A percentile compares a stretch with the other conserved stretches of the same genome.
Evolutionary conservation across 2,888 invertebrate genomes (phyloP).

Genomic region (Alcis repandata): DNA sequence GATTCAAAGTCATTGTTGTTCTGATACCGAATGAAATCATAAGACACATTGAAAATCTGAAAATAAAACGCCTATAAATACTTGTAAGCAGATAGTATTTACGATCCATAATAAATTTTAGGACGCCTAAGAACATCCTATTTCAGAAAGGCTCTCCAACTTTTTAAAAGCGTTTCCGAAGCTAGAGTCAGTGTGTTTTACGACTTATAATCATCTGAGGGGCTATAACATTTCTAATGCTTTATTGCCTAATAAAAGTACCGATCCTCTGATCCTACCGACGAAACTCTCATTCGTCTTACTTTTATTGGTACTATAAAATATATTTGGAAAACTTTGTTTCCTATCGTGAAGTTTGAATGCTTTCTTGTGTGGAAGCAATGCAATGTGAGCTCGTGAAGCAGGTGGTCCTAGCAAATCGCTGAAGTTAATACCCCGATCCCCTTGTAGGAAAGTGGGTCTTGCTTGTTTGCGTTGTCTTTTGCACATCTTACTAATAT

Average conservation of each 20-base stretch:
- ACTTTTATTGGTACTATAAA: constrained; percentile 39
- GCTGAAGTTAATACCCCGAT: too few relatives aligned
- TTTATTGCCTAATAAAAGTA: constrained; percentile 40
- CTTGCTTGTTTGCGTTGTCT: too few relatives aligned
- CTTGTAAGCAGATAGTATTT: not conserved
- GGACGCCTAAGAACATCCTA: not conserved
- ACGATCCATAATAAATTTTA: not conserved
- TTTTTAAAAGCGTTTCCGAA: constrained; percentile 1
- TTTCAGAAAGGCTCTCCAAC: not conserved
- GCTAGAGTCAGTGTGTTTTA: constrained; percentile 25
- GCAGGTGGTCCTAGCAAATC: too few relatives aligned
- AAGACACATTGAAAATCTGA: too few relatives aligned
- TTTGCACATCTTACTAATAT: too few relatives aligned
- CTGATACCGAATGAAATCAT: too few relatives aligned
- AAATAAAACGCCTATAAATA: not conserved
- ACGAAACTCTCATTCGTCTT: constrained; percentile 28
- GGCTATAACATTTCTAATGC: constrained; percentile 34
- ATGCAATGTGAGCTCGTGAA: too few relatives aligned
- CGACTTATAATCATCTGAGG: constrained; percentile 30
- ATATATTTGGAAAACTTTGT: constrained; percentile 26
- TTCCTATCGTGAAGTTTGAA: constrained; percentile 22
- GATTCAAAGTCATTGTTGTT: too few relatives aligned
- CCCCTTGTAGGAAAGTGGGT: too few relatives aligned
- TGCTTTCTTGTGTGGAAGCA: not conserved
- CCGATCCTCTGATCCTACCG: constrained; percentile 31